Evolutionary conservation across 2,797 vertebrate species (phyloP).

Genomic region (Lagorchestes hirsutus): DNA sequence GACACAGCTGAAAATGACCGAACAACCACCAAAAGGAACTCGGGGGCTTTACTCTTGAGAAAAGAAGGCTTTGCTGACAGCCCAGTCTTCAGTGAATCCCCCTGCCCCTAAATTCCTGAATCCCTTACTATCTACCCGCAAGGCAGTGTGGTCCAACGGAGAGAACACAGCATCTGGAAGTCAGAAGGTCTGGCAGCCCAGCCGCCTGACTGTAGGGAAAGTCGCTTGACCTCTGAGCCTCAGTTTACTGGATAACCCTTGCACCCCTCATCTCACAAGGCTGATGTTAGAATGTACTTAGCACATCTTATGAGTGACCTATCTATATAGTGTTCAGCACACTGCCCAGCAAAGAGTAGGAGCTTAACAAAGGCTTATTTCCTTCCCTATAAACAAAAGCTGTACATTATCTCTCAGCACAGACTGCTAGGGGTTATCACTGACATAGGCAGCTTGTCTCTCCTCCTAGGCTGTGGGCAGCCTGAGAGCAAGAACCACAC

Average conservation of each 20-base stretch:
- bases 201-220: neutral
- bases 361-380: neutral
- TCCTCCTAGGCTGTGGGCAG: neutral
- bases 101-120: no score
- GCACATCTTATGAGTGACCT: no score
- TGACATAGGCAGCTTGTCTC: neutral
- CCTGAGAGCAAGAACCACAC: neutral
- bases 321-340: neutral
- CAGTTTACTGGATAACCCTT: neutral
- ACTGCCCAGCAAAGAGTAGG: neutral
- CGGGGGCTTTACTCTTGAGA: no score
- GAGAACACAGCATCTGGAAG: neutral
- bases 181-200: neutral
- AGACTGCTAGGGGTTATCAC: neutral
- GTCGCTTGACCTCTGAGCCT: neutral
- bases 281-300: neutral
- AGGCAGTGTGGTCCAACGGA: no score
- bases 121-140: no score
- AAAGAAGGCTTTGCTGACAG: no score
- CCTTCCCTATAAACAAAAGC: neutral
- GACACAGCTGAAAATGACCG: neutral
- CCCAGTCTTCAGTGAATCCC: no score
- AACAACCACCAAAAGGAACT: no score
- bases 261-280: neutral
- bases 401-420: neutral